phyloP scores from a whole-genome alignment of 2,797 vertebrate species.

The Coracias cyanogaster region DNA sequence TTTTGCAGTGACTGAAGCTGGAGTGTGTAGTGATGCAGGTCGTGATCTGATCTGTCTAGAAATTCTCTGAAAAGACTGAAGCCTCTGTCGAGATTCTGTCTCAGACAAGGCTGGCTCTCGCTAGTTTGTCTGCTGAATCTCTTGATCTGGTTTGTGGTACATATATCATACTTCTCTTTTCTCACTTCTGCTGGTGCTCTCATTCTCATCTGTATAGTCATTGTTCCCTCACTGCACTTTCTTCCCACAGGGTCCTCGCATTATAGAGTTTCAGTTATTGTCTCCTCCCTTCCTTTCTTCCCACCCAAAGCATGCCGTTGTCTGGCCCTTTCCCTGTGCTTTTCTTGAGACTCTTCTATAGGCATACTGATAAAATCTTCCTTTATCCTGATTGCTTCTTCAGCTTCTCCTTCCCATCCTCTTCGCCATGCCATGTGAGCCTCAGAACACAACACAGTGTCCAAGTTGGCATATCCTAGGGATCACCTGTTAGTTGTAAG shows the following conservation, averaged over 20 bases:
- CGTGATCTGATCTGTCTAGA: neutral
- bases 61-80: neutral
- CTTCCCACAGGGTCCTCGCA: neutral
- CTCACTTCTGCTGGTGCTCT: neutral
- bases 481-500: neutral
- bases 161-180: neutral
- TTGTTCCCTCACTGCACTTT: neutral
- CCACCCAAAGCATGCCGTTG: neutral
- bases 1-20: neutral
- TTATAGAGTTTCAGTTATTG: neutral
- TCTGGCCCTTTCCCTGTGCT: neutral
- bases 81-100: neutral
- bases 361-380: neutral
- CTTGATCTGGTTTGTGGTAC: neutral
- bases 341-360: neutral
- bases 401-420: neutral
- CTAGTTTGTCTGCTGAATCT: neutral
- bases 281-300: neutral
- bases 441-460: neutral
- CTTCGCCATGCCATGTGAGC: neutral
- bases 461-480: neutral
- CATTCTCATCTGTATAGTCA: neutral
- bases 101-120: neutral
- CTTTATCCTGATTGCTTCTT: neutral
- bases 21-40: neutral